Base-by-base conservation (phyloP, 2,113 vertebrate genomes). In the Mus musculus region DNA sequence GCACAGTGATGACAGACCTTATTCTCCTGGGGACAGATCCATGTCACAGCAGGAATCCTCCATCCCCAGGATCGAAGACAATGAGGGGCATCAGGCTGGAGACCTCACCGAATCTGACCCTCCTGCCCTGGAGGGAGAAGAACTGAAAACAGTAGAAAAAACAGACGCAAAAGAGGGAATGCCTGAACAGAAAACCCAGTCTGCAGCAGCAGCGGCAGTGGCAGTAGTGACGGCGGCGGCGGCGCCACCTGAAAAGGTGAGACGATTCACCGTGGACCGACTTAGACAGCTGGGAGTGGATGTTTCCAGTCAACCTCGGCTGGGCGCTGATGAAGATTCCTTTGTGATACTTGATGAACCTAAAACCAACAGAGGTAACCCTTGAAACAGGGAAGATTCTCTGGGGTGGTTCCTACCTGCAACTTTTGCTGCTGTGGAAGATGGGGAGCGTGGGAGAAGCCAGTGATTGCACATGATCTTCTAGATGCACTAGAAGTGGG, bases 311-410 rank as follows among this genome's bases (percentile, higher is more conserved):
- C 98, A 99, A 39, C 99, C 99, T n/a, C 99, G 98, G 73, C 97
- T 99, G 92, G 99, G 98, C 94, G 98, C 99, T 16, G 98, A 98
- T 87, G 98, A 99, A 0, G 99, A 99, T 30, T 98, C 98, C 49
- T 99, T 99, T 94, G 98, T 99, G 88, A 98, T 99, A 93, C 99
- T 99, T 0, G 99, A 99, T 13, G 99, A 99, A 26, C 98, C 98
- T 2, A 98, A 98, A 78, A 96, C 98, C 33, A 99, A 99, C 98
- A 98, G 98, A 96, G 99, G 99, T 99, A 98, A 95, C 81, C 24
- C 78, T 96, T 89, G 92, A 87, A 92, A 8, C 65, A 77, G 90
- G 54, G 80, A 17, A 20, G n/a, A 61, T 26, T 96, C 30, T 28
- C 56, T 42, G 63, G 61, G 86, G 39, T 73, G 59, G 69, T 67